Percentiles rank a stretch among this genome's conserved stretches.
phyloP scores from a whole-genome alignment of 2,113 vertebrate genomes.

The Indri indri region DNA sequence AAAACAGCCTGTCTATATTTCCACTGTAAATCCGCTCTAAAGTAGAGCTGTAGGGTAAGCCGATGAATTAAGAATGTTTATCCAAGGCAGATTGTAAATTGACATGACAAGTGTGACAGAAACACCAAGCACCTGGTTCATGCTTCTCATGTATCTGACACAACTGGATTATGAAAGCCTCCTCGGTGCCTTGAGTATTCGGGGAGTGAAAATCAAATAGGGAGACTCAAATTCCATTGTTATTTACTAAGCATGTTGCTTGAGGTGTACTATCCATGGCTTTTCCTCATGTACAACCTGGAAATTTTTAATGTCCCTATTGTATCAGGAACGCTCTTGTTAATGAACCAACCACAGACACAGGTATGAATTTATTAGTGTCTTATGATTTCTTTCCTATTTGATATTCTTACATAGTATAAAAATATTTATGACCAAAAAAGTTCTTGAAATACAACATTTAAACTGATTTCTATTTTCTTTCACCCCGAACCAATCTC shows the following conservation, averaged over 20 bases:
- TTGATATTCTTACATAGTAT: background rate
- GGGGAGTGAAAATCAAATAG: background rate
- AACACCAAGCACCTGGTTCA: background rate
- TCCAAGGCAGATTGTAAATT: background rate
- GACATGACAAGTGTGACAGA: background rate
- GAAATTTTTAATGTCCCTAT: background rate
- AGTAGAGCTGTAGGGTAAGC: background rate
- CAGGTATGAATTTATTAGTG: background rate
- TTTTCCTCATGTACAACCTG: background rate
- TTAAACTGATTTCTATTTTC: constrained; percentile 2
- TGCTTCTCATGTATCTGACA: background rate
- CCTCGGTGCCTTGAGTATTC: background rate
- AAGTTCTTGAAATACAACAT: constrained; percentile 18
- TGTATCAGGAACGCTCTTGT: background rate
- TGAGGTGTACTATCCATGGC: background rate
- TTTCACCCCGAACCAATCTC: background rate
- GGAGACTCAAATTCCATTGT: background rate
- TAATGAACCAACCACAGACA: background rate
- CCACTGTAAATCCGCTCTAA: background rate
- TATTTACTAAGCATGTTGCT: background rate
- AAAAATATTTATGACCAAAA: background rate
- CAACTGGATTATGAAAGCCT: background rate
- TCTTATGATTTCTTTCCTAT: background rate
- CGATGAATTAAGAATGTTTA: background rate
- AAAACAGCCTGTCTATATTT: background rate